phyloP scores from a whole-genome alignment of 2,888 invertebrate genomes.

The Eupithecia vulgata region DNA sequence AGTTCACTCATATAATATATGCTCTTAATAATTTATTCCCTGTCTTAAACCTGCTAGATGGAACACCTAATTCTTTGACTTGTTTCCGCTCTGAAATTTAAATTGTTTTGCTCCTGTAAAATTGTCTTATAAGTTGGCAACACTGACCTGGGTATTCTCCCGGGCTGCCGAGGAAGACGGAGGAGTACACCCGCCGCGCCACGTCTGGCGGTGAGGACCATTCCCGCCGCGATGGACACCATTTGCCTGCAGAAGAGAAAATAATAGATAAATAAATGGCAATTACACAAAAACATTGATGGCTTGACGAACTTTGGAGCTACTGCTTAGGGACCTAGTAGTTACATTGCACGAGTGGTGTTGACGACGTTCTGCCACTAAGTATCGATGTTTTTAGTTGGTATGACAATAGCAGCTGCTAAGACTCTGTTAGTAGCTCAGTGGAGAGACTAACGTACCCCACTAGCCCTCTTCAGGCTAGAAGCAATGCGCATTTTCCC shows the following conservation, averaged over 20 bases:
- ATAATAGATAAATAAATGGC: neutral
- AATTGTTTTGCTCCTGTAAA: neutral
- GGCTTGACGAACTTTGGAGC: too few relatives aligned
- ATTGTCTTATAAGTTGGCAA: neutral
- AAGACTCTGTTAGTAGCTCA: too few relatives aligned
- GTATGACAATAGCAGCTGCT: too few relatives aligned
- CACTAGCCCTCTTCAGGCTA: too few relatives aligned
- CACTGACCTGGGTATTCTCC: slow-evolving; percentile 87
- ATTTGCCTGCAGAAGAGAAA: slow-evolving; percentile 89
- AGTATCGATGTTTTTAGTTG: too few relatives aligned
- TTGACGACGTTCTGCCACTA: too few relatives aligned
- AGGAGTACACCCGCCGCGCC: slow-evolving; percentile 94
- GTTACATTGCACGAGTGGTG: too few relatives aligned
- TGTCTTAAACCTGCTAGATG: neutral
- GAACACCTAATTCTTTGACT: neutral
- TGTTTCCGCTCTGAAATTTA: neutral
- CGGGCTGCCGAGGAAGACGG: slow-evolving; percentile 96
- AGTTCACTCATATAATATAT: too few relatives aligned
- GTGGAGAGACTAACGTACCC: too few relatives aligned
- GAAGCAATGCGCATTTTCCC: too few relatives aligned
- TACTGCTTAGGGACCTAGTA: too few relatives aligned
- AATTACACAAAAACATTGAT: too few relatives aligned
- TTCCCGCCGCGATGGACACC: slow-evolving; percentile 95
- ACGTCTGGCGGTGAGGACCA: slow-evolving; percentile 95
- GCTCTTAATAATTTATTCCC: neutral